Percentiles rank a stretch among this genome's conserved stretches.
Evolutionary conservation across 53 echinoderm and acorn worm genomes (phyloP).

Genomic region (Patiria pectinifera): DNA sequence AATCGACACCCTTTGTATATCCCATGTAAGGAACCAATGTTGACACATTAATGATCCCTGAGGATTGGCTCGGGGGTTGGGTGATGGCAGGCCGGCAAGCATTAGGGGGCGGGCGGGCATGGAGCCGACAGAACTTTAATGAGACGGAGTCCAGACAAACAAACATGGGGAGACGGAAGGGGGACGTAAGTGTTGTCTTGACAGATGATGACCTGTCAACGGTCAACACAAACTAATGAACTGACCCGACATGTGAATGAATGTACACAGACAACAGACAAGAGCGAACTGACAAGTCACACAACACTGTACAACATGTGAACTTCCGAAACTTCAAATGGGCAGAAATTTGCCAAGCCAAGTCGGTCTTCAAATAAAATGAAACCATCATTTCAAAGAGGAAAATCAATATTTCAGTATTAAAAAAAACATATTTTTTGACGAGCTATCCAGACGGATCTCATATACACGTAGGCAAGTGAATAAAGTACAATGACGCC

Average conservation of each 20-base stretch:
- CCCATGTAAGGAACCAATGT: neutral
- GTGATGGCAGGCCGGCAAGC: neutral
- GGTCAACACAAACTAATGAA: neutral
- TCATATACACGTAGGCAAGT: too few species aligned
- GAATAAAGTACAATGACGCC: too few species aligned
- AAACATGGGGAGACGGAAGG: neutral
- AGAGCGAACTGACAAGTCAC: neutral
- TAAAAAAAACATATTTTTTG: too few species aligned
- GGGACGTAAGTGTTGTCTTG: neutral
- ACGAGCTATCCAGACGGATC: too few species aligned
- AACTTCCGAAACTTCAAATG: too few species aligned
- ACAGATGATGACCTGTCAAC: neutral
- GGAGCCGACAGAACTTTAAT: neutral
- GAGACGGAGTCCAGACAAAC: neutral
- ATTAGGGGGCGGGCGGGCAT: neutral
- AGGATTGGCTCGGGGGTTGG: neutral
- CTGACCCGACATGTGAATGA: neutral
- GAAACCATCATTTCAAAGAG: too few species aligned
- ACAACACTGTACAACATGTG: too few species aligned
- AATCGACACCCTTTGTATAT: neutral
- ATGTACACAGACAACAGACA: neutral
- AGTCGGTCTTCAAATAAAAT: too few species aligned
- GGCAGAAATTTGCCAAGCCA: too few species aligned
- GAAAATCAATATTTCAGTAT: too few species aligned
- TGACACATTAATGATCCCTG: neutral